A percentile compares a stretch with the other conserved stretches of the same genome.
Evolutionary conservation across 37 sponge, comb jelly and placozoan genomes (phyloP).

Genomic region (Petrosia ficiformis): DNA sequence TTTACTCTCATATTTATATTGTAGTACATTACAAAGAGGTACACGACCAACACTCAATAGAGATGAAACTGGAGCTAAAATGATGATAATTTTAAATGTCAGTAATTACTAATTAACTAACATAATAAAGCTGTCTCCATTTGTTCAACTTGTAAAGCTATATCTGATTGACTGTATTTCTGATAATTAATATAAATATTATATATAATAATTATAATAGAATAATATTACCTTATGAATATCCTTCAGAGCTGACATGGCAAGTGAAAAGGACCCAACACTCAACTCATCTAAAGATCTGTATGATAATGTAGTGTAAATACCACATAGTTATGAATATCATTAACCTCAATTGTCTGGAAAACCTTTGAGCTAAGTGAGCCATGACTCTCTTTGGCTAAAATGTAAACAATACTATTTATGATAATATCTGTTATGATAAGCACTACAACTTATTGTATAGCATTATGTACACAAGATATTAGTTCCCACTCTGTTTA

Average conservation of each 20-base stretch:
- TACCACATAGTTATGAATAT: no score
- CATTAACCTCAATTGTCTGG: constrained; percentile 42
- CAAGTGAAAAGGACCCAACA: no score
- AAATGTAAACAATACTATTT: background rate
- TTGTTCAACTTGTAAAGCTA: constrained; percentile 41
- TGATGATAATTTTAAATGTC: no score
- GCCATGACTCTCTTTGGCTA: constrained; percentile 47
- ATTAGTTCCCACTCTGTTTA: no score
- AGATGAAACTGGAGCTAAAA: constrained; percentile 42
- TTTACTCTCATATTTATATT: no score
- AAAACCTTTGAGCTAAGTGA: constrained; percentile 46
- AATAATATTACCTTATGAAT: no score
- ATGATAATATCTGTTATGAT: background rate
- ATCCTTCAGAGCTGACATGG: no score
- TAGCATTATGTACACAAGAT: no score
- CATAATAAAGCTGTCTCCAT: constrained; percentile 34
- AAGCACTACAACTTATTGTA: no score
- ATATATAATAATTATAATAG: no score
- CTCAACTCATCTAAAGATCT: no score
- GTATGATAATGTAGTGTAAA: no score
- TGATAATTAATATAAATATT: background rate
- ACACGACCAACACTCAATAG: constrained; percentile 44
- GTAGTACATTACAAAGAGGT: constrained; percentile 36
- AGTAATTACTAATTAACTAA: constrained; percentile 2
- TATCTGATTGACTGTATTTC: constrained; percentile 32